Conservation (phyloP, 2,113 vertebrate genomes). For the Pionites leucogaster region DNA sequence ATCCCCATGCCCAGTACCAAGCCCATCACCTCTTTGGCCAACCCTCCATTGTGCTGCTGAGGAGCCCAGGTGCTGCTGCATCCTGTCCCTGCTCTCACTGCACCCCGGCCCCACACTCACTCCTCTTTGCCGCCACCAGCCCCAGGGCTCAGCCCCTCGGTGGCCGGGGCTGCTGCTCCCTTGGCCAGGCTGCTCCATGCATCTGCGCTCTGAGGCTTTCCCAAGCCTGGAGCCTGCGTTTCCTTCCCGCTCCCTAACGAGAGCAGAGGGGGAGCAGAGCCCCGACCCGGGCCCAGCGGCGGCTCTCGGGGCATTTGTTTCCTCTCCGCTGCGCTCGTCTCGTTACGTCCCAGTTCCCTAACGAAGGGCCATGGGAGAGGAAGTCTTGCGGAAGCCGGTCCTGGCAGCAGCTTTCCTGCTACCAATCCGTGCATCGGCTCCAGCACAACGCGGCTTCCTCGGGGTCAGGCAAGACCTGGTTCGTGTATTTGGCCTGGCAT, state of each 20-base stretch:
- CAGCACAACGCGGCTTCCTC: fast-evolving
- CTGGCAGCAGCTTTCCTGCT: conserved; percentile 33
- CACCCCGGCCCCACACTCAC: fast-evolving
- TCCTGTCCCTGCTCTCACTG: fast-evolving
- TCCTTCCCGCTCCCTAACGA: not conserved
- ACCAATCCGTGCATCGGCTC: fast-evolving
- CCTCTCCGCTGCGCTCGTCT: not conserved
- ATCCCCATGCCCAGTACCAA: fast-evolving
- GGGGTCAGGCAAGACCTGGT: fast-evolving
- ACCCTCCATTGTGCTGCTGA: fast-evolving
- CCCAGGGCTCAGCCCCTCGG: fast-evolving
- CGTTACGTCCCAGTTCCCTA: conserved; percentile 33
- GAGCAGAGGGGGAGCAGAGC: not conserved
- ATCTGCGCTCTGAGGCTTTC: fast-evolving
- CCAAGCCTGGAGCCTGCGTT: fast-evolving
- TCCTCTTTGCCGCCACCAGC: not conserved
- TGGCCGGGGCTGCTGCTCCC: fast-evolving
- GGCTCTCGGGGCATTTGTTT: not conserved
- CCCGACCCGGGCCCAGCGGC: not conserved
- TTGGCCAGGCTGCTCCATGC: not conserved
- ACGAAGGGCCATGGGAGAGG: conserved; percentile 35
- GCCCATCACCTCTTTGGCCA: not conserved
- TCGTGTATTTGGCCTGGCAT: fast-evolving
- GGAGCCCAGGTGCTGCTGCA: fast-evolving
- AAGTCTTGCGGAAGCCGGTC: conserved; percentile 41